phyloP scores from a whole-genome alignment of 53 echinoderm and acorn worm genomes.

The Zoroaster sp. region DNA sequence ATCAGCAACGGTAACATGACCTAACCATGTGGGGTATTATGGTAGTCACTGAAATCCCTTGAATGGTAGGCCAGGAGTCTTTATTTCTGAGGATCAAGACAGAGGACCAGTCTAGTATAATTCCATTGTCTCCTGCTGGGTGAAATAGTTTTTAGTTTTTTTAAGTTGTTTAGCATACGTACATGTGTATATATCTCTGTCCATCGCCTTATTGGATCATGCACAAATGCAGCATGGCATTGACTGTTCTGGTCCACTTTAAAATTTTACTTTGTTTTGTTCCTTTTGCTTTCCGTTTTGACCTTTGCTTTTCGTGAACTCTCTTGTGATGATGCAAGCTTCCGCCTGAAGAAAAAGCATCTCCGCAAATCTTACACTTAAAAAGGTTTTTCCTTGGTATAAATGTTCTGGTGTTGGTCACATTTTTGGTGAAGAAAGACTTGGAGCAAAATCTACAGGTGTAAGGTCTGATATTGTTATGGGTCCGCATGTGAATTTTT shows the following conservation, averaged over 20 bases:
- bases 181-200: too few species aligned
- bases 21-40: too few species aligned
- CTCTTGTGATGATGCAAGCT: background rate
- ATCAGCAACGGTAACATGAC: too few species aligned
- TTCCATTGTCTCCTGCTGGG: too few species aligned
- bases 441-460: background rate
- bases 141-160: too few species aligned
- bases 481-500: background rate
- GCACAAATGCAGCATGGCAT: too few species aligned
- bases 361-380: conserved; percentile 23
- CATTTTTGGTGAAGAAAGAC: background rate
- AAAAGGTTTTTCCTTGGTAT: conserved; percentile 7
- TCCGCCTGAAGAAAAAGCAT: background rate
- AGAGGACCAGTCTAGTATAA: too few species aligned
- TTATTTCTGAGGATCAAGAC: too few species aligned
- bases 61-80: too few species aligned
- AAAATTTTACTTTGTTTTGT: background rate
- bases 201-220: too few species aligned
- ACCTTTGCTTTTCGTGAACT: background rate
- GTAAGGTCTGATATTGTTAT: background rate
- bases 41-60: too few species aligned
- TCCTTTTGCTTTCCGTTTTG: background rate
- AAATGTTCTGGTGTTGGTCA: background rate
- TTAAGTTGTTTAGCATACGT: too few species aligned
- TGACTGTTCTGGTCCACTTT: background rate